Percentiles rank a stretch among this genome's conserved stretches.
These are phyloP conservation scores for Pachycephala philippinensis DNA, from an alignment of 2,113 vertebrate genomes.

Conservation along the genomic window DNA sequence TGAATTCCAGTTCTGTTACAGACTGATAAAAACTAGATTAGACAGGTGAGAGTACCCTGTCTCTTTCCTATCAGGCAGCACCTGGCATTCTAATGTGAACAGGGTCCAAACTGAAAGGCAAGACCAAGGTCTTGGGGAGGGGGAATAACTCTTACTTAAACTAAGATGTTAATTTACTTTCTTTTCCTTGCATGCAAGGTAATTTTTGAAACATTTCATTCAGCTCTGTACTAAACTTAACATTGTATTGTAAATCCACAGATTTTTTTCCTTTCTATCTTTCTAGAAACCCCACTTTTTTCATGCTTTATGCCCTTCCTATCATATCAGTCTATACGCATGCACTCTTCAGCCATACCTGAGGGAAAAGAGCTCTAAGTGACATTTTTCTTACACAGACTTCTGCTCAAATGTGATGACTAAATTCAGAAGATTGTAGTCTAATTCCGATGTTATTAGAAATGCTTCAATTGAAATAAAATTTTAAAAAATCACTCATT, in stretches of 20 bases:
- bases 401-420: neutral
- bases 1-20: constrained; percentile 4
- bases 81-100: neutral
- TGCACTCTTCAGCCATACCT: neutral
- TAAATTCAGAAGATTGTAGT: neutral
- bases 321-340: neutral
- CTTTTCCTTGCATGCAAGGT: neutral
- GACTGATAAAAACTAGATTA: neutral
- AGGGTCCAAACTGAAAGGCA: neutral
- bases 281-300: neutral
- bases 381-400: neutral
- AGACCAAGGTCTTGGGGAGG: rapidly evolving
- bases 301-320: neutral
- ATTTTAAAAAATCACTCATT: neutral
- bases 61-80: neutral
- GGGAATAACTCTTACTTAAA: neutral
- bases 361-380: neutral
- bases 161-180: neutral
- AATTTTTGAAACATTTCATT: neutral
- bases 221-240: neutral
- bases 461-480: neutral
- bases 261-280: neutral
- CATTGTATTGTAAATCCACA: neutral
- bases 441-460: neutral
- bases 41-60: neutral